A percentile compares a stretch with the other conserved stretches of the same genome.
phyloP scores from a whole-genome alignment of 2,888 invertebrate species.

The Nyleta sp. region DNA sequence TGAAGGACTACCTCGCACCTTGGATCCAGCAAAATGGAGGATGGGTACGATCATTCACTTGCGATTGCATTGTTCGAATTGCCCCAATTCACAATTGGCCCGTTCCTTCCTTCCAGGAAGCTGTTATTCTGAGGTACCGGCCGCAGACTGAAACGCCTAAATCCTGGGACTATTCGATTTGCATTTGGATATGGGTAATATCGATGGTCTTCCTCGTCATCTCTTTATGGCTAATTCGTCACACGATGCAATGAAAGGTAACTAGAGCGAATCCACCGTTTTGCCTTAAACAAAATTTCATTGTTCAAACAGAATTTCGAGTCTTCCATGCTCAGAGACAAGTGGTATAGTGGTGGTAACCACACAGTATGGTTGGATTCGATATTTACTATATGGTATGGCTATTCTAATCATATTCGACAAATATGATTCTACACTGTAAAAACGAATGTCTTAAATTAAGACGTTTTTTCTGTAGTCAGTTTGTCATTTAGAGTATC shows the following conservation, averaged over 20 bases:
- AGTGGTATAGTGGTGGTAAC: too few relatives aligned
- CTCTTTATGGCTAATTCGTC: conserved; percentile 22
- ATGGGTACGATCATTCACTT: conserved; percentile 87
- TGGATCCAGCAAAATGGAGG: conserved; percentile 94
- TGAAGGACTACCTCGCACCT: conserved; percentile 87
- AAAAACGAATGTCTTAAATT: too few relatives aligned
- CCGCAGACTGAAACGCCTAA: conserved; percentile 24
- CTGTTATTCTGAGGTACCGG: conserved; percentile 29
- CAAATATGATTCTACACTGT: too few relatives aligned
- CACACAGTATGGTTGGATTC: too few relatives aligned
- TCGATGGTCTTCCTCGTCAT: background rate
- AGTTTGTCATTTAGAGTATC: too few relatives aligned
- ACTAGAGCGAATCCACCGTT: background rate
- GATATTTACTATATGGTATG: too few relatives aligned
- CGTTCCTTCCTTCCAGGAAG: conserved; percentile 27
- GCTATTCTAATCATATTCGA: too few relatives aligned
- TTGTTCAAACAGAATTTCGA: background rate
- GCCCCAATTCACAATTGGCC: background rate
- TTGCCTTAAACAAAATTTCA: background rate
- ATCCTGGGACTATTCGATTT: conserved; percentile 8
- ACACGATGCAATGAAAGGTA: conserved; percentile 24
- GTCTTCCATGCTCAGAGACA: too few relatives aligned
- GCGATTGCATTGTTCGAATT: background rate
- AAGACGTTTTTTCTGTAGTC: too few relatives aligned
- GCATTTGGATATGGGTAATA: conserved; percentile 17